Conservation (phyloP, 2,797 vertebrate genomes). For the Diplodus sargus region DNA sequence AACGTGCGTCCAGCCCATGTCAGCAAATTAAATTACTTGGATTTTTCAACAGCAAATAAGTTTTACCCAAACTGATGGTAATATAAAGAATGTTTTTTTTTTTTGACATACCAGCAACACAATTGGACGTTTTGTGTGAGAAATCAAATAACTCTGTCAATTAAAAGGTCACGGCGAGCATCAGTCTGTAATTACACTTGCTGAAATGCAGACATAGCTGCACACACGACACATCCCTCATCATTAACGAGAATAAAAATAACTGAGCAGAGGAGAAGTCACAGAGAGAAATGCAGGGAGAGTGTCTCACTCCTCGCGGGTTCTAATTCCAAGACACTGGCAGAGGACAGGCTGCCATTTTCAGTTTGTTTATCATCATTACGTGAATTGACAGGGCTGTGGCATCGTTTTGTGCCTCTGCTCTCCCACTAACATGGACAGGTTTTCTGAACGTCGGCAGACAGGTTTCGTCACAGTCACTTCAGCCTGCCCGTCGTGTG, state of each 20-base stretch:
- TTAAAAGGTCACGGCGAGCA: conserved; percentile 4
- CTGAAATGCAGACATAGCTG: conserved; percentile 14
- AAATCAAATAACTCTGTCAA: conserved; percentile 6
- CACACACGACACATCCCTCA: conserved; percentile 17
- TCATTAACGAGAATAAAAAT: conserved; percentile 17
- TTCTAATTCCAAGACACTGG: conserved; percentile 28
- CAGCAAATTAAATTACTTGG: not conserved
- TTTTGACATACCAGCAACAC: not conserved
- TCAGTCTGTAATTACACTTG: conserved; percentile 12
- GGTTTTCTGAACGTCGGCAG: conserved; percentile 39
- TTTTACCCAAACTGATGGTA: not conserved
- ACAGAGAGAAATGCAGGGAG: conserved; percentile 7
- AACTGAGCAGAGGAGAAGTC: not conserved
- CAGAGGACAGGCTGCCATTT: conserved; percentile 40
- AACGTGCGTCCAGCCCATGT: too few relatives aligned
- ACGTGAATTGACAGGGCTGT: conserved; percentile 52
- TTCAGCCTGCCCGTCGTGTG: conserved; percentile 8
- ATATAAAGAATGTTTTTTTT: not conserved
- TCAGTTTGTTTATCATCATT: conserved; percentile 60
- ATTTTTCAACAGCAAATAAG: not conserved
- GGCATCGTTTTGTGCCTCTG: conserved; percentile 42
- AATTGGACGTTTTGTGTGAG: not conserved
- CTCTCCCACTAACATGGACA: conserved; percentile 36
- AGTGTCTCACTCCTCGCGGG: conserved; percentile 18
- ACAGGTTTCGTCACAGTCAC: conserved; percentile 37